phyloP scores from a whole-genome alignment of 2,113 vertebrate species.

The Ctenomys sociabilis region DNA sequence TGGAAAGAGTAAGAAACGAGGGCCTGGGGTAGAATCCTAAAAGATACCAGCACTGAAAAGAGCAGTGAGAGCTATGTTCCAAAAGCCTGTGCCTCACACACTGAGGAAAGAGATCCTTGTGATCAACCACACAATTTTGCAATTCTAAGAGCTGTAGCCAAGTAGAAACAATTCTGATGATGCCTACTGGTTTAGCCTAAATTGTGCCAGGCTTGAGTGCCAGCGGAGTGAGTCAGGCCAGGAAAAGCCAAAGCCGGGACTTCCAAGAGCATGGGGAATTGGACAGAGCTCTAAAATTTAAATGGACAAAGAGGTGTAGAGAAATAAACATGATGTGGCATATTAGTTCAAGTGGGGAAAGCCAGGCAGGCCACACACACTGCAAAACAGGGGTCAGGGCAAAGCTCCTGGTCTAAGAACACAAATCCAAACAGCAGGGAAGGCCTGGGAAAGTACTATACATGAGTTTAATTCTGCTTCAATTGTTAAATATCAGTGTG shows the following conservation, averaged over 20 bases:
- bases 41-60: neutral
- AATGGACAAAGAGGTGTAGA: slow-evolving; percentile 41
- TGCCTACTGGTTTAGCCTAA: neutral
- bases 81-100: neutral
- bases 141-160: neutral
- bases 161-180: neutral
- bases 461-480: neutral
- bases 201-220: neutral
- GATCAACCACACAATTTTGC: neutral
- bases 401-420: neutral
- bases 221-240: neutral
- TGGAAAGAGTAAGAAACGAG: neutral
- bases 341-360: slow-evolving; percentile 3
- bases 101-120: neutral
- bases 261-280: slow-evolving; percentile 4
- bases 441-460: neutral
- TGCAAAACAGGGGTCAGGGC: neutral
- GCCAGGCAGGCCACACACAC: neutral
- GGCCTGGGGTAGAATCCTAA: too few species aligned
- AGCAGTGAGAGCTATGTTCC: neutral
- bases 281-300: slow-evolving; percentile 35
- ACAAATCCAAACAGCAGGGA: neutral
- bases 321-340: slow-evolving; percentile 41
- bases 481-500: neutral
- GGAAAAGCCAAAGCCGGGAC: neutral